Conservation (phyloP, 23 tunicate genomes). For the Ciona savignyi region DNA sequence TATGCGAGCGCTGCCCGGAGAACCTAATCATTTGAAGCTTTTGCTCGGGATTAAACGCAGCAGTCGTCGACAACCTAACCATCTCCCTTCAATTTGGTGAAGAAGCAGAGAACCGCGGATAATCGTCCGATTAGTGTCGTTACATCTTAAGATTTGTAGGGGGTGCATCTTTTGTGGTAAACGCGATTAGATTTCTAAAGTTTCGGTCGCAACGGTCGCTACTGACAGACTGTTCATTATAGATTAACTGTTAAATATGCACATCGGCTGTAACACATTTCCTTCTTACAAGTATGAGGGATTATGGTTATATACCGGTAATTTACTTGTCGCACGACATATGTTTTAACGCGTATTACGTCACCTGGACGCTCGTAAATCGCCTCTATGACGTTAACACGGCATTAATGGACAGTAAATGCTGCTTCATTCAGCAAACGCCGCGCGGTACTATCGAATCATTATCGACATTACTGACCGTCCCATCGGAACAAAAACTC, state of each 20-base stretch:
- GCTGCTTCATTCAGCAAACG: not conserved
- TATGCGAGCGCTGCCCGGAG: not conserved
- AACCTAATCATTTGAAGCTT: not conserved
- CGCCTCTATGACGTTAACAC: not conserved
- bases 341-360: not conserved
- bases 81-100: not conserved
- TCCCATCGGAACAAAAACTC: not conserved
- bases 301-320: not conserved
- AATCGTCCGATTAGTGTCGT: not conserved
- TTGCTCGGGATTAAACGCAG: not conserved
- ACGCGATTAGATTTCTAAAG: not conserved
- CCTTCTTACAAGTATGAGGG: not conserved
- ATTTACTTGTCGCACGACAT: not conserved
- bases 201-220: not conserved
- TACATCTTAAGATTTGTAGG: not conserved
- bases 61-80: not conserved
- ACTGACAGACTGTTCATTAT: not conserved
- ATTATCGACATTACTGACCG: not conserved
- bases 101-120: not conserved
- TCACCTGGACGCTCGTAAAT: not conserved
- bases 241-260: not conserved
- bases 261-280: not conserved
- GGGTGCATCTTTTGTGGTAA: not conserved
- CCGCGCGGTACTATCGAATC: not conserved
- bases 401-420: not conserved